Evolutionary conservation across 1,140 invertebrate species (phyloP).

Genomic region (Rhysida immarginata): DNA sequence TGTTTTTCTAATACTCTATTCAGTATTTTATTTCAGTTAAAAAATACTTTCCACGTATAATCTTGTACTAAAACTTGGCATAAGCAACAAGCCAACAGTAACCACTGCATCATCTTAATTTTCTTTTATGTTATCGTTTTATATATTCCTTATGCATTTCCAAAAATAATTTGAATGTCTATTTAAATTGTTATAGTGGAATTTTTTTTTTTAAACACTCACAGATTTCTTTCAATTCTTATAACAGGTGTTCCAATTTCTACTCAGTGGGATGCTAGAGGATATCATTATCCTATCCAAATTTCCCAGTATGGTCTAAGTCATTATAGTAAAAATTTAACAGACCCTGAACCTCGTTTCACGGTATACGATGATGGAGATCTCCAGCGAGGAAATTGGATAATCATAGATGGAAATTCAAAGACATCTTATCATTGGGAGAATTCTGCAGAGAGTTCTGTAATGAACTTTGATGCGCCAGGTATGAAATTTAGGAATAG

Average conservation of each 20-base stretch:
- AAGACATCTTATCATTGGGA: slow-evolving; percentile 13
- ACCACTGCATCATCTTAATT: no score
- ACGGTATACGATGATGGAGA: slow-evolving; percentile 57
- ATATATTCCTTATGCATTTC: no score
- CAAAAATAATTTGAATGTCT: no score
- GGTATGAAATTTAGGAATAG: slow-evolving; percentile 22
- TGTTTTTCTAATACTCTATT: no score
- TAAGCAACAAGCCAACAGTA: no score
- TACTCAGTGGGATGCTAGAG: slow-evolving; percentile 73
- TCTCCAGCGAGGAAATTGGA: slow-evolving; percentile 33
- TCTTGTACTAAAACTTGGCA: no score
- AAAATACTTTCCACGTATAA: no score
- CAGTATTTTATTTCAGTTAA: no score
- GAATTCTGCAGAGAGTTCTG: slow-evolving; percentile 10
- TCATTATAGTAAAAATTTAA: slow-evolving; percentile 90
- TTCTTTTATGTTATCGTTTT: no score
- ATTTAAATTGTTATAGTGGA: no score
- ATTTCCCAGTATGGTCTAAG: slow-evolving; percentile 94
- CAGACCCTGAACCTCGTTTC: slow-evolving; percentile 53
- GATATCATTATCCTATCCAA: slow-evolving; percentile 96
- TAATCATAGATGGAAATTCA: slow-evolving; percentile 19
- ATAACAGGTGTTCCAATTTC: slow-evolving; percentile 84
- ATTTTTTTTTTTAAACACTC: slow-evolving; percentile 6
- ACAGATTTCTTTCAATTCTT: no score
- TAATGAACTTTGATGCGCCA: slow-evolving; percentile 24